Conservation (phyloP, 2,113 vertebrate genomes). For the Camelus dromedarius region DNA sequence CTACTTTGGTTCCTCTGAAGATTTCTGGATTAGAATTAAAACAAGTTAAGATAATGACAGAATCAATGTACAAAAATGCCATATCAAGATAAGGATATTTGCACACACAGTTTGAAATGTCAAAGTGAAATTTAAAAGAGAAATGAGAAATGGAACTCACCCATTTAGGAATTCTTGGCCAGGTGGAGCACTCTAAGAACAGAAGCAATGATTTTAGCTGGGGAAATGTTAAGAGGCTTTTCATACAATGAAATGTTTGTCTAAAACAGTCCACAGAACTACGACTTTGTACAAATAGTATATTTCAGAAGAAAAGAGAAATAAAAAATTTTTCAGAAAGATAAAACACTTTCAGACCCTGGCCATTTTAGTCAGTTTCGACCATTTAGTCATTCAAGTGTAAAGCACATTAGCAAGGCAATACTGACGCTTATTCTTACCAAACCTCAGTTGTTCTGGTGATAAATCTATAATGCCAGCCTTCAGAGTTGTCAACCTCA, state of each 20-base stretch:
- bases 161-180: background rate
- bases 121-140: background rate
- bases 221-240: background rate
- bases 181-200: background rate
- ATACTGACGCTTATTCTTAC: background rate
- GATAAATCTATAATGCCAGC: background rate
- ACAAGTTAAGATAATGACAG: background rate
- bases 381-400: background rate
- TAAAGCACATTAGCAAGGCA: background rate
- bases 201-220: background rate
- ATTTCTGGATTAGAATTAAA: background rate
- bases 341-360: background rate
- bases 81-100: background rate
- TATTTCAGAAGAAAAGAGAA: constrained; percentile 35
- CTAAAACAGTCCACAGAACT: background rate
- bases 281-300: background rate
- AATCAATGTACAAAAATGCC: background rate
- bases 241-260: background rate
- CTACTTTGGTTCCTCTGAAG: background rate
- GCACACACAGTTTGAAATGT: background rate
- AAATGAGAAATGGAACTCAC: background rate
- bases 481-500: background rate
- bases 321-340: background rate
- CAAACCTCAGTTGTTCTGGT: background rate
- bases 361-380: background rate